A percentile compares a stretch with the other conserved stretches of the same genome.
phyloP scores from a whole-genome alignment of 2,797 vertebrate species.

The Hoplostethus mediterraneus region DNA sequence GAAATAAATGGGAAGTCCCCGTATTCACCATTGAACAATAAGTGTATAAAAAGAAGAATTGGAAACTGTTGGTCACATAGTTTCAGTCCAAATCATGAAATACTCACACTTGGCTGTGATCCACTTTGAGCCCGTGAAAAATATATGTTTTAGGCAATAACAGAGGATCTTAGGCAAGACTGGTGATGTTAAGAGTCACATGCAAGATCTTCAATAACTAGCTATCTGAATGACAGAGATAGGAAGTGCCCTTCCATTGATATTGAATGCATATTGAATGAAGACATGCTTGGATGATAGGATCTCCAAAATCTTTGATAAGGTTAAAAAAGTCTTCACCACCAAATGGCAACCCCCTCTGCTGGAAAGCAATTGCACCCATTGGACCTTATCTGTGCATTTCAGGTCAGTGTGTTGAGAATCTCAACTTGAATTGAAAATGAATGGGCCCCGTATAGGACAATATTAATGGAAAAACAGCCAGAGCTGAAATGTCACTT shows the following conservation, averaged over 20 bases:
- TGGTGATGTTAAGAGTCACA: not conserved
- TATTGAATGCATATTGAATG: not conserved
- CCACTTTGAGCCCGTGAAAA: not conserved
- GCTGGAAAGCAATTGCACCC: conserved; percentile 16
- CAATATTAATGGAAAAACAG: conserved; percentile 61
- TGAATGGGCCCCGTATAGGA: conserved; percentile 23
- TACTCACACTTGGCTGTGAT: not conserved
- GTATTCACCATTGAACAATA: not conserved
- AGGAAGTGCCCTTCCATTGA: too few species aligned
- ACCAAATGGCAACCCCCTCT: conserved; percentile 8
- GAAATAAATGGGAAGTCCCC: conserved; percentile 26
- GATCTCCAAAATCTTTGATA: not conserved
- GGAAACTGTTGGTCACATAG: not conserved
- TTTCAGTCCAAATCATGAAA: conserved; percentile 7
- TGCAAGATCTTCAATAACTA: too few species aligned
- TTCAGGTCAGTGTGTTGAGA: conserved; percentile 42
- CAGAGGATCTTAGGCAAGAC: not conserved
- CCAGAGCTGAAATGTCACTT: conserved; percentile 64
- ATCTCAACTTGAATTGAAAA: conserved; percentile 29
- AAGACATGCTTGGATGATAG: not conserved
- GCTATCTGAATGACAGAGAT: too few species aligned
- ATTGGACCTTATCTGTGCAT: conserved; percentile 2
- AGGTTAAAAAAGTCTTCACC: not conserved
- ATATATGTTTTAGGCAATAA: not conserved
- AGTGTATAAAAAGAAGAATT: conserved; percentile 4